phyloP scores from a whole-genome alignment of 2,888 invertebrate species.

The Eupithecia insigniata region DNA sequence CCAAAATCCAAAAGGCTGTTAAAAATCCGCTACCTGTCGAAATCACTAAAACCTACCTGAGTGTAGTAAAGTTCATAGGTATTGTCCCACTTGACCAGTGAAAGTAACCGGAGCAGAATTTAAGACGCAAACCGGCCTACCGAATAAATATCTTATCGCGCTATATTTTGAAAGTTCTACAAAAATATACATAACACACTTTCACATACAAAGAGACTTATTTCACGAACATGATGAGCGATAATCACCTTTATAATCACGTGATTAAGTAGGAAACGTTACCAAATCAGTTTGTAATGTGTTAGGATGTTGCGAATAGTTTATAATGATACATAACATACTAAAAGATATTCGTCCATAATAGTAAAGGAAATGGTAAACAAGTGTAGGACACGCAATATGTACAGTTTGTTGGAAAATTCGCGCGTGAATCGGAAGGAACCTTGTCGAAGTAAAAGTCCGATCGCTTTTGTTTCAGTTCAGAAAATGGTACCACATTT shows the following conservation, averaged over 20 bases:
- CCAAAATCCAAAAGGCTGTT: not conserved
- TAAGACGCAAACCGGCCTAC: conserved; percentile 24
- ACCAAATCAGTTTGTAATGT: conserved; percentile 21
- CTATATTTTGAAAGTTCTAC: conserved; percentile 41
- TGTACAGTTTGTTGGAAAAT: not conserved
- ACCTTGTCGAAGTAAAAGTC: not conserved
- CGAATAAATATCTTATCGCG: conserved; percentile 36
- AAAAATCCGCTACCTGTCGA: not conserved
- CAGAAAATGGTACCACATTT: not conserved
- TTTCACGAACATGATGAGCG: conserved; percentile 11
- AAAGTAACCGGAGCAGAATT: conserved; percentile 37
- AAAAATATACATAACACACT: conserved; percentile 38
- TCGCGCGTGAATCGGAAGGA: not conserved
- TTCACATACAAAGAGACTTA: conserved; percentile 31
- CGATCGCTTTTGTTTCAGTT: too few species aligned
- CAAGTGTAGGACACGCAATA: conserved; percentile 12
- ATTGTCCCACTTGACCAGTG: conserved; percentile 26
- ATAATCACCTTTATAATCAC: conserved; percentile 18
- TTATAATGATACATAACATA: conserved; percentile 23
- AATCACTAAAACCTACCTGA: not conserved
- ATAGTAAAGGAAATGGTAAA: conserved; percentile 20
- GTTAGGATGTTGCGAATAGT: conserved; percentile 30
- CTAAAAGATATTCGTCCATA: conserved; percentile 17
- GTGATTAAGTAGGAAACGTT: conserved; percentile 15
- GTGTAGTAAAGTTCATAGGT: conserved; percentile 9